Percentiles rank a stretch among this genome's conserved stretches.
phyloP scores from a whole-genome alignment of 2,888 invertebrate genomes.

The Melikaiella ostensackeni region DNA sequence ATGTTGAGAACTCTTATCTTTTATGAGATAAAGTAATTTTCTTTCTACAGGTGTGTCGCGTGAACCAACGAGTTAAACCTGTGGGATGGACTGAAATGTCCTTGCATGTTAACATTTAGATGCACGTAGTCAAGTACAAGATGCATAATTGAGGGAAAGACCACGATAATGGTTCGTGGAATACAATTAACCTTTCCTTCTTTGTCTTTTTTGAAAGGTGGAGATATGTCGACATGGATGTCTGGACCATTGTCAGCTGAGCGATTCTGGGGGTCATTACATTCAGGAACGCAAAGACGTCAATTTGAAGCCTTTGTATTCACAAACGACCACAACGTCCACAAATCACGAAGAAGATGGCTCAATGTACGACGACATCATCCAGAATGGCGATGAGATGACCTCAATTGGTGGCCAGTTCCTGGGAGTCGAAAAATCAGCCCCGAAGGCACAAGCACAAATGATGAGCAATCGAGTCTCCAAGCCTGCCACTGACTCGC shows the following conservation, averaged over 20 bases:
- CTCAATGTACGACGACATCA: conserved; percentile 81
- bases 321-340: conserved; percentile 72
- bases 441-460: conserved; percentile 71
- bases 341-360: conserved; percentile 76
- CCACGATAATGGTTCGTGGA: background rate
- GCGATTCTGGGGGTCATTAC: conserved; percentile 79
- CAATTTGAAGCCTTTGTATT: conserved; percentile 67
- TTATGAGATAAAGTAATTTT: conserved; percentile 25
- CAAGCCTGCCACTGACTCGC: conserved; percentile 62
- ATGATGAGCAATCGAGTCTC: conserved; percentile 68
- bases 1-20: conserved; percentile 15
- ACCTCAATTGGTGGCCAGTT: conserved; percentile 76
- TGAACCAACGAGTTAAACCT: conserved; percentile 23
- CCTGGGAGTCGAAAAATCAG: conserved; percentile 75
- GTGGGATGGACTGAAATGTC: background rate
- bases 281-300: conserved; percentile 80
- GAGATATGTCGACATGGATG: conserved; percentile 96
- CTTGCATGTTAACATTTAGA: conserved; percentile 25
- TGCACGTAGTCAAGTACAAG: background rate
- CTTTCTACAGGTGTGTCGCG: conserved; percentile 24
- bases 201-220: conserved; percentile 76
- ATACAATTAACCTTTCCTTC: conserved; percentile 3
- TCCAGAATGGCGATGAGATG: conserved; percentile 79
- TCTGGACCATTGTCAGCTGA: conserved; percentile 91
- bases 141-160: background rate